Base-by-base conservation (phyloP, 2,113 vertebrate species). In the Aleadryas rufinucha region DNA sequence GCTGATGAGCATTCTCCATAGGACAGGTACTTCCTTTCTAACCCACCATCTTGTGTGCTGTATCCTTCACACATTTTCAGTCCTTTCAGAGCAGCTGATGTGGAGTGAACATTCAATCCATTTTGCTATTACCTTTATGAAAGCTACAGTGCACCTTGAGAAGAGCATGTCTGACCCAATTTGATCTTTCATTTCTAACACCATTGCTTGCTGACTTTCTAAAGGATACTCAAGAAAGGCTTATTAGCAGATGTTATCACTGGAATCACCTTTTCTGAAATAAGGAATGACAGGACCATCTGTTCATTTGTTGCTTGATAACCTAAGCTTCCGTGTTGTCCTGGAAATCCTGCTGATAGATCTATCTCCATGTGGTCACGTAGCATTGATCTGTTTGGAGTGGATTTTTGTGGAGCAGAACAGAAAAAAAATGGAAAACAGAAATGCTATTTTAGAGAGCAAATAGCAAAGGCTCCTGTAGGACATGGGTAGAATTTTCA, bases 161-260 rank as follows among this genome's bases (percentile, higher is more conserved):
- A 97, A 91, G 96, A 95, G 84, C 81, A 70, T 93, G 94, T 87
- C 91, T 96, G 93, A 94, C 95, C 93, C 91, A 96, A 96, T 95
- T 97, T 97, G 96, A 96, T 97, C 93, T 97, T 97, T 97, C 94
- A 97, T 97, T 96, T 96, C 97, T 96, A 97, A 96, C 84, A 84
- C 93, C 75, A 77, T 95, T 78, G 88, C 84, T 95, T 95, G 61
- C 94, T 93, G 96, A 35, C 94, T 97, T 97, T 93, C 92, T 96
- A 95, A 97, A 95, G 93, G 93, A 80, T 97, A 94, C 89, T 97
- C 93, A 96, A 92, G 93, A 97, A 95, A 96, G 96, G 90, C 93
- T 96, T 97, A 97, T 97, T 97, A 96, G 68, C 91, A 95, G 97
- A 96, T 96, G 90, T 97, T 97, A 97, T 97, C 95, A 92, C 90